Conservation (phyloP, 1,140 invertebrate genomes). For the Melitaea cinxia region DNA sequence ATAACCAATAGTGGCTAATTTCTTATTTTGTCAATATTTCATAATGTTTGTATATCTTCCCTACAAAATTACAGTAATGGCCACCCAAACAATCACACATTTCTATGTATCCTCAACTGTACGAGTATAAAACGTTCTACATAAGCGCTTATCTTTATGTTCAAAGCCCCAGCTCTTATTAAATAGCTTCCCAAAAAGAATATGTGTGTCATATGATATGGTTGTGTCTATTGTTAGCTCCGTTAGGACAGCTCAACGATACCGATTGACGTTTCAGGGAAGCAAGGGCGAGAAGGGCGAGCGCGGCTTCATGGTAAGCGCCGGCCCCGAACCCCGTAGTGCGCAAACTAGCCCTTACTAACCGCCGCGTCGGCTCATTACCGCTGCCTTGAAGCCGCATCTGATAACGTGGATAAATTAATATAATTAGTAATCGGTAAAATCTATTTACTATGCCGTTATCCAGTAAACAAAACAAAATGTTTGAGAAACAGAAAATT, state of each 20-base stretch:
- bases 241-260: constrained; percentile 16
- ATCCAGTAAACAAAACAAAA: too few relatives aligned
- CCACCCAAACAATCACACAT: too few relatives aligned
- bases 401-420: too few relatives aligned
- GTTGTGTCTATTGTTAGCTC: background rate
- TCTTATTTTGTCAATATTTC: background rate
- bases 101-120: too few relatives aligned
- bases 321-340: constrained; percentile 32
- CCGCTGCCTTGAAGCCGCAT: background rate
- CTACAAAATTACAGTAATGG: background rate
- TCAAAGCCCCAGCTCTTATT: too few relatives aligned
- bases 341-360: background rate
- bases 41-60: background rate
- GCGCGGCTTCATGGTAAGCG: constrained; percentile 86
- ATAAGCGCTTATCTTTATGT: too few relatives aligned
- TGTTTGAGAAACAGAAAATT: too few relatives aligned
- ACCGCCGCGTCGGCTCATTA: constrained; percentile 2
- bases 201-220: too few relatives aligned
- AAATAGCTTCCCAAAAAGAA: too few relatives aligned
- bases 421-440: too few relatives aligned
- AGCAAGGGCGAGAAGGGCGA: constrained; percentile 86
- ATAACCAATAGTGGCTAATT: background rate
- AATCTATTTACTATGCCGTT: too few relatives aligned
- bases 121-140: too few relatives aligned
- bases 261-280: constrained; percentile 83